A percentile compares a stretch with the other conserved stretches of the same genome.
These are phyloP conservation scores for Labia minor DNA, from an alignment of 2,888 invertebrate species.

Conservation along the genomic window DNA sequence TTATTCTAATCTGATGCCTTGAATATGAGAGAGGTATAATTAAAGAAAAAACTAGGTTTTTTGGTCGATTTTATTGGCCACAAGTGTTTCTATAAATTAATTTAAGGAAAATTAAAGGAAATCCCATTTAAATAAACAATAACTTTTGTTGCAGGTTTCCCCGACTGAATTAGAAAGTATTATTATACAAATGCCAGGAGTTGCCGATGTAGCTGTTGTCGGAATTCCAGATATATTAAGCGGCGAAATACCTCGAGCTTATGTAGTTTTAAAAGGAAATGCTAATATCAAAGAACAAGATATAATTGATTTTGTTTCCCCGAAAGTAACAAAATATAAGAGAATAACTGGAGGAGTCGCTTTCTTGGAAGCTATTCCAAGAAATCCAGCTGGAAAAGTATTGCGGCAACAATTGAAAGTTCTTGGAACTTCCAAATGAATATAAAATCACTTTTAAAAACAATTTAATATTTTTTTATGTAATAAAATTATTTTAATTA, in stretches of 20 bases:
- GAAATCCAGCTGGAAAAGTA: slow-evolving; percentile 32
- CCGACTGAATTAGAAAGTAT: slow-evolving; percentile 75
- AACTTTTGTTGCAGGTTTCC: too few species aligned
- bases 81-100: too few species aligned
- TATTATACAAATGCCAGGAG: slow-evolving; percentile 56
- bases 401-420: slow-evolving; percentile 30
- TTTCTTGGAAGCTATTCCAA: slow-evolving; percentile 36
- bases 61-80: too few species aligned
- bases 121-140: too few species aligned
- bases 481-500: background rate
- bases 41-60: too few species aligned
- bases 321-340: slow-evolving; percentile 60
- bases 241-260: slow-evolving; percentile 66
- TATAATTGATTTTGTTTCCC: slow-evolving; percentile 45
- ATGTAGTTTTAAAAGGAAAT: slow-evolving; percentile 51
- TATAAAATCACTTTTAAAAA: background rate
- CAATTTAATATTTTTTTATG: background rate
- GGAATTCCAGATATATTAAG: slow-evolving; percentile 57
- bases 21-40: too few species aligned
- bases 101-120: too few species aligned
- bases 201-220: slow-evolving; percentile 68
- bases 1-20: too few species aligned
- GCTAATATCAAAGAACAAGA: slow-evolving; percentile 46
- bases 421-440: background rate
- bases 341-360: slow-evolving; percentile 44